phyloP scores from a whole-genome alignment of 1,140 invertebrate genomes.

The Hetaerina americana region DNA sequence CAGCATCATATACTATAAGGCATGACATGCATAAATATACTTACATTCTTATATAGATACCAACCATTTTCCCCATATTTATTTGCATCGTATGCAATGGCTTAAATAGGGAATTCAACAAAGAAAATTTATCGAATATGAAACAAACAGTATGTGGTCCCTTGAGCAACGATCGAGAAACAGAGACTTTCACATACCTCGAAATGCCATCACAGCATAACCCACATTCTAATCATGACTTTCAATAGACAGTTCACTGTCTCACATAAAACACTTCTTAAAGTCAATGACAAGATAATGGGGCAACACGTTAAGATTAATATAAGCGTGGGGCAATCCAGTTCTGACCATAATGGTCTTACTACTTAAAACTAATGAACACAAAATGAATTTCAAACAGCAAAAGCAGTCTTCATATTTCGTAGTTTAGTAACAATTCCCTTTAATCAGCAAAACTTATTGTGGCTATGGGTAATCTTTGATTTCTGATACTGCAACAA shows the following conservation, averaged over 20 bases:
- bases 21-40: background rate
- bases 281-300: too few relatives aligned
- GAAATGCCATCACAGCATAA: background rate
- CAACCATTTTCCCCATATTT: background rate
- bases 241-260: too few relatives aligned
- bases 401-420: background rate
- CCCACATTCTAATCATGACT: background rate
- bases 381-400: background rate
- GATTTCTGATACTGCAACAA: background rate
- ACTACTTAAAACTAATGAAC: background rate
- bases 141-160: background rate
- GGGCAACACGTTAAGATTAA: too few relatives aligned
- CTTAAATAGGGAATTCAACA: background rate
- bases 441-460: background rate
- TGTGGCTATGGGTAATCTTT: background rate
- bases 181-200: background rate
- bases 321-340: background rate
- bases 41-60: background rate
- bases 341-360: background rate
- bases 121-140: background rate
- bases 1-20: background rate
- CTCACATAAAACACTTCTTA: too few relatives aligned
- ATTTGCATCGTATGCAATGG: background rate
- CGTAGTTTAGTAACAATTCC: background rate
- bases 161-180: background rate